These are phyloP conservation scores for Pygoscelis antarcticus DNA, from an alignment of 2,113 vertebrate species.

Conservation along the genomic window DNA sequence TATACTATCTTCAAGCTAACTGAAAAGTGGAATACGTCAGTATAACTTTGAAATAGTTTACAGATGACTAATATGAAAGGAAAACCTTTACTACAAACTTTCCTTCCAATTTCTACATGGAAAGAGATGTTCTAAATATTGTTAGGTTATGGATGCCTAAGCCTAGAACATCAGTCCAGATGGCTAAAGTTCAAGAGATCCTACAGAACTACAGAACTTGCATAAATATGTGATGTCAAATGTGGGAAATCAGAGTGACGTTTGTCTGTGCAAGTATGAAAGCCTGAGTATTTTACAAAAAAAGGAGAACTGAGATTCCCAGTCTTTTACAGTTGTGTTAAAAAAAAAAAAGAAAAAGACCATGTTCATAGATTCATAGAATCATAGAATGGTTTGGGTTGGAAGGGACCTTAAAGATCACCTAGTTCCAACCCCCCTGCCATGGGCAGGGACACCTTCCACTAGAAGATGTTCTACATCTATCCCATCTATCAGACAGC, in stretches of 20 bases:
- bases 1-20: not conserved
- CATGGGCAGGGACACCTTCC: too few relatives aligned
- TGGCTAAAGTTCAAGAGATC: slow-evolving; percentile 33
- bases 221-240: slow-evolving; percentile 7
- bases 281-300: not conserved
- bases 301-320: not conserved
- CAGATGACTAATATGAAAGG: not conserved
- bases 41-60: not conserved
- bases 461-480: not conserved
- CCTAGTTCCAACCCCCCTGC: too few relatives aligned
- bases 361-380: too few relatives aligned
- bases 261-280: not conserved
- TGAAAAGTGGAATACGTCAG: not conserved
- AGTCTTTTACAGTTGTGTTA: not conserved
- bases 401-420: too few relatives aligned
- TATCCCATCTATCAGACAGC: not conserved
- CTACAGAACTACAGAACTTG: slow-evolving; percentile 35
- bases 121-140: slow-evolving; percentile 24
- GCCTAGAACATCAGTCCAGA: slow-evolving; percentile 5
- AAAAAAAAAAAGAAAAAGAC: not conserved
- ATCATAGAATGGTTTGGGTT: too few relatives aligned
- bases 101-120: not conserved
- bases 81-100: not conserved
- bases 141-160: slow-evolving; percentile 26
- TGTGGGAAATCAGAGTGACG: not conserved